Evolutionary conservation across 2,797 vertebrate genomes (phyloP).

Genomic region (Australoheros facetus): DNA sequence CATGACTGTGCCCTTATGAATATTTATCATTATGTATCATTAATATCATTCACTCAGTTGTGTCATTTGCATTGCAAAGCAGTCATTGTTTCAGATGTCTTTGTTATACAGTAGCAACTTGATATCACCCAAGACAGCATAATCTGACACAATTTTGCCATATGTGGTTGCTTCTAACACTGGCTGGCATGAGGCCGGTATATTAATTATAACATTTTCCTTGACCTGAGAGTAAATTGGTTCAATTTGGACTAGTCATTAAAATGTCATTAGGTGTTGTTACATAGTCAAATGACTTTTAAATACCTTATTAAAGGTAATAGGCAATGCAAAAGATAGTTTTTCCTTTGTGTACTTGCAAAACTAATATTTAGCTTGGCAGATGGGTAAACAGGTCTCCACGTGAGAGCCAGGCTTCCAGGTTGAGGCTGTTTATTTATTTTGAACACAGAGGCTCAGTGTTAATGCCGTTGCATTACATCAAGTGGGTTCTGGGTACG

Average conservation of each 20-base stretch:
- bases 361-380: not conserved
- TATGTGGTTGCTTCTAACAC: not conserved
- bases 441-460: not conserved
- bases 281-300: conserved; percentile 1
- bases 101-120: not conserved
- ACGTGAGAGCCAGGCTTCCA: not conserved
- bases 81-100: not conserved
- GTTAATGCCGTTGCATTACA: not conserved
- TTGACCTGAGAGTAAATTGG: not conserved
- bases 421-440: not conserved
- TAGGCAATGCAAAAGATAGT: not conserved
- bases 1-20: not conserved
- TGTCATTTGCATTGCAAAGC: not conserved
- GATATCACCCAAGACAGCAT: not conserved
- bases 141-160: not conserved
- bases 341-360: not conserved
- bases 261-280: conserved; percentile 5
- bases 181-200: not conserved
- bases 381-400: not conserved
- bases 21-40: not conserved
- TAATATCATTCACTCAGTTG: not conserved
- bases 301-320: conserved; percentile 2
- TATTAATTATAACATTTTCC: not conserved
- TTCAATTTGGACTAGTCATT: not conserved
- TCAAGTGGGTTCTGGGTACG: not conserved